Evolutionary conservation across 2,113 vertebrate genomes (phyloP).

Genomic region (Labrus mixtus): DNA sequence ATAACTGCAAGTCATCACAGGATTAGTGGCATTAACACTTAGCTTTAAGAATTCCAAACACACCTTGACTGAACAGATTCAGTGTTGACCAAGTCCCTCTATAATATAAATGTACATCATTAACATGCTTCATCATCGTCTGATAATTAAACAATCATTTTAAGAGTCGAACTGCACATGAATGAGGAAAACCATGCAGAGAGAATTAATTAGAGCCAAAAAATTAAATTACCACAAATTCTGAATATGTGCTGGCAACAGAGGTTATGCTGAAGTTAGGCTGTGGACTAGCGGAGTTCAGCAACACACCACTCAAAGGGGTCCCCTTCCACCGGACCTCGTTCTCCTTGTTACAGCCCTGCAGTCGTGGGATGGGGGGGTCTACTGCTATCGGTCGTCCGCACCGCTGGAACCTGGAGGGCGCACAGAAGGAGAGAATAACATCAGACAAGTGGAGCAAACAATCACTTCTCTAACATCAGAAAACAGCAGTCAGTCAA

Average conservation of each 20-base stretch:
- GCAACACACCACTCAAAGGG: slow-evolving; percentile 87
- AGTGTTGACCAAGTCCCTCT: slow-evolving; percentile 78
- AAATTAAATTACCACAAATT: slow-evolving; percentile 95
- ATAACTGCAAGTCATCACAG: neutral
- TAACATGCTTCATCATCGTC: slow-evolving; percentile 22
- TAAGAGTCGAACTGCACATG: slow-evolving; percentile 1
- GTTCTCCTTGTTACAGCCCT: slow-evolving; percentile 91
- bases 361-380: slow-evolving; percentile 63
- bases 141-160: neutral
- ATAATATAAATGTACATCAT: slow-evolving; percentile 76
- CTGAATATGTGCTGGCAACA: slow-evolving; percentile 96
- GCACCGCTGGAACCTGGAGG: slow-evolving; percentile 54
- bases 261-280: slow-evolving; percentile 90
- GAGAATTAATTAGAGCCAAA: slow-evolving; percentile 84
- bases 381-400: slow-evolving; percentile 74
- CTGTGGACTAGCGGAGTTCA: slow-evolving; percentile 82
- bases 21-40: slow-evolving; percentile 31
- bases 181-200: slow-evolving; percentile 30
- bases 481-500: too few species aligned
- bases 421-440: neutral
- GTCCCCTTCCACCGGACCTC: slow-evolving; percentile 80
- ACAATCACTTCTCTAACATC: too few species aligned
- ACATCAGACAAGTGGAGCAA: neutral
- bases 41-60: slow-evolving; percentile 64
- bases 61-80: slow-evolving; percentile 79